Evolutionary conservation across 2,797 vertebrate genomes (phyloP).

Genomic region (Schizopygopsis malacanthus): DNA sequence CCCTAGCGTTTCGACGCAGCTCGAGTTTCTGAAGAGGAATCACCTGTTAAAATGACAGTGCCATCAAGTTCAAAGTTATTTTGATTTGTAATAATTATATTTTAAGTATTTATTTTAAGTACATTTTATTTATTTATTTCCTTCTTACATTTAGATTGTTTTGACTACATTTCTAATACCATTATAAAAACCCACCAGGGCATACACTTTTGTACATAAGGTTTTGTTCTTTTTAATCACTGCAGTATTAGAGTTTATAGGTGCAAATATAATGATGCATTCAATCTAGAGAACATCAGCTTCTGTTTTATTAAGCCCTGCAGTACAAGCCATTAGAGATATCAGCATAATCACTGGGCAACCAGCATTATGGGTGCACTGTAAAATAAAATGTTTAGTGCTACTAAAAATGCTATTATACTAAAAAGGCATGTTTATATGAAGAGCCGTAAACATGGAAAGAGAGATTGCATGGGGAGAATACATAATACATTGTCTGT

Average conservation of each 20-base stretch:
- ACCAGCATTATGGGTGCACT: not conserved
- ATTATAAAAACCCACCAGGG: not conserved
- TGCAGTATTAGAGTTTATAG: conserved; percentile 2
- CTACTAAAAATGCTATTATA: conserved; percentile 17
- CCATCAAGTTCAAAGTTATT: not conserved
- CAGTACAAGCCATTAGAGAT: conserved; percentile 22
- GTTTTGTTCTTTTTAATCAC: not conserved
- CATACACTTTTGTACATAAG: not conserved
- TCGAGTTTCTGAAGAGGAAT: too few species aligned
- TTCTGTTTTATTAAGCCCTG: conserved; percentile 6
- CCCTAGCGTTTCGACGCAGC: too few species aligned
- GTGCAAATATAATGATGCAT: conserved; percentile 11
- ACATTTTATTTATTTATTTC: not conserved
- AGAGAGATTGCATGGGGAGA: not conserved
- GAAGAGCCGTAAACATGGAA: not conserved
- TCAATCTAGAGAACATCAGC: conserved; percentile 14
- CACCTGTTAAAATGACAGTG: not conserved
- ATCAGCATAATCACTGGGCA: conserved; percentile 12
- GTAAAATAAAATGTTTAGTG: conserved; percentile 27
- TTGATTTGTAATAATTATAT: not conserved
- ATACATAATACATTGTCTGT: not conserved
- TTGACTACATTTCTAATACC: not conserved
- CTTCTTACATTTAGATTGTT: not conserved
- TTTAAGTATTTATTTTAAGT: not conserved
- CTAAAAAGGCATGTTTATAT: conserved; percentile 1